A percentile compares a stretch with the other conserved stretches of the same genome.
Conservation (phyloP, 2,113 vertebrate species). For the Corynorhinus townsendii region DNA sequence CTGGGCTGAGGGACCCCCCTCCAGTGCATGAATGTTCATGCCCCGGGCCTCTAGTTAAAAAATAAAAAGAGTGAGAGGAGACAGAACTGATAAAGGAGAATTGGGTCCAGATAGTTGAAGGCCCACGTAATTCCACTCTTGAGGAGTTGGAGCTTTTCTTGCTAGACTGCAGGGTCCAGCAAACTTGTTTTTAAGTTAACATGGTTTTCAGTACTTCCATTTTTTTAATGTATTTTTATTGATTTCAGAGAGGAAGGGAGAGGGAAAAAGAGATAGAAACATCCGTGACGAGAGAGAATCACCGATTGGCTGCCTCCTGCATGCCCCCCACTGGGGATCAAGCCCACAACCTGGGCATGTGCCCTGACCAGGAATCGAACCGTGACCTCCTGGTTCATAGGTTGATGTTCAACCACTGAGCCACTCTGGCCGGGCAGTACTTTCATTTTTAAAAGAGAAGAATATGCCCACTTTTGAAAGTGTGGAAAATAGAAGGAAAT, state of each 20-base stretch:
- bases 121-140: rapidly evolving
- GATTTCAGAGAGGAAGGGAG: not conserved
- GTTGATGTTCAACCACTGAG: too few relatives aligned
- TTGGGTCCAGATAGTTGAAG: not conserved
- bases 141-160: not conserved
- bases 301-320: too few relatives aligned
- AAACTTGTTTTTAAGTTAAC: not conserved
- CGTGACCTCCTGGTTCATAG: too few relatives aligned
- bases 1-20: too few relatives aligned
- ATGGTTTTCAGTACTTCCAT: not conserved
- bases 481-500: not conserved
- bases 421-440: not conserved
- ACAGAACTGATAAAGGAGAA: not conserved
- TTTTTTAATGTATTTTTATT: not conserved
- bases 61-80: not conserved
- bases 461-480: not conserved
- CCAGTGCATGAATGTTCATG: too few relatives aligned
- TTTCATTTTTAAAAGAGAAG: not conserved
- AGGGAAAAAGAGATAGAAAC: too few relatives aligned
- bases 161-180: not conserved
- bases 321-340: too few relatives aligned
- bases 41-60: too few relatives aligned
- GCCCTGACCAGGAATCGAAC: too few relatives aligned
- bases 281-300: too few relatives aligned
- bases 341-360: too few relatives aligned